Evolutionary conservation across 2,888 invertebrate species (phyloP).

Genomic region (Agrotis ipsilon): DNA sequence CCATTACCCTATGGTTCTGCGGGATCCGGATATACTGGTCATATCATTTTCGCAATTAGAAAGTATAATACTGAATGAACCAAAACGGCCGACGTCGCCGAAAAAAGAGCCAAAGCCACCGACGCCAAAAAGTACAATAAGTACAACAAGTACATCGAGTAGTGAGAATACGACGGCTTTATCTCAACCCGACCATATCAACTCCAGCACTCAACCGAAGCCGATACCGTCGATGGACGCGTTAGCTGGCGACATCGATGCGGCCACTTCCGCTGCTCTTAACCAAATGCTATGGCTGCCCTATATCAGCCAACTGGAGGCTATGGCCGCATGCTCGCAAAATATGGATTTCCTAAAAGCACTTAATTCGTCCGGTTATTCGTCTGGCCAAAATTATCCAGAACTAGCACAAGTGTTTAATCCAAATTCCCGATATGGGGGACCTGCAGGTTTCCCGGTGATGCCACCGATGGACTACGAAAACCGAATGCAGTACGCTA

Average conservation of each 20-base stretch:
- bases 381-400: slow-evolving; percentile 87
- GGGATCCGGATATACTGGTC: slow-evolving; percentile 95
- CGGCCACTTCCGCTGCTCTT: slow-evolving; percentile 93
- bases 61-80: slow-evolving; percentile 91
- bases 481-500: slow-evolving; percentile 91
- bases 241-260: slow-evolving; percentile 92
- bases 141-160: slow-evolving; percentile 68
- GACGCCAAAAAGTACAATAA: slow-evolving; percentile 70
- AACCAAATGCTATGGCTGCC: slow-evolving; percentile 95
- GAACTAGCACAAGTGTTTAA: slow-evolving; percentile 90
- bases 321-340: slow-evolving; percentile 90
- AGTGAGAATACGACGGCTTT: slow-evolving; percentile 70
- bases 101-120: slow-evolving; percentile 70
- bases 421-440: slow-evolving; percentile 82
- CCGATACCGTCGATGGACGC: slow-evolving; percentile 83
- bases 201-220: slow-evolving; percentile 72
- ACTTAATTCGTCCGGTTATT: slow-evolving; percentile 87
- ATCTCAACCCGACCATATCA: slow-evolving; percentile 74
- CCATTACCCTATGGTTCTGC: slow-evolving; percentile 93
- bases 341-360: slow-evolving; percentile 92
- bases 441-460: slow-evolving; percentile 83
- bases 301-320: slow-evolving; percentile 92
- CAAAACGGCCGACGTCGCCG: slow-evolving; percentile 69
- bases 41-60: slow-evolving; percentile 94
- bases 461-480: slow-evolving; percentile 89